These are phyloP conservation scores for Phoenoteleia sp. DNA, from an alignment of 2,888 invertebrate species.

Conservation along the genomic window DNA sequence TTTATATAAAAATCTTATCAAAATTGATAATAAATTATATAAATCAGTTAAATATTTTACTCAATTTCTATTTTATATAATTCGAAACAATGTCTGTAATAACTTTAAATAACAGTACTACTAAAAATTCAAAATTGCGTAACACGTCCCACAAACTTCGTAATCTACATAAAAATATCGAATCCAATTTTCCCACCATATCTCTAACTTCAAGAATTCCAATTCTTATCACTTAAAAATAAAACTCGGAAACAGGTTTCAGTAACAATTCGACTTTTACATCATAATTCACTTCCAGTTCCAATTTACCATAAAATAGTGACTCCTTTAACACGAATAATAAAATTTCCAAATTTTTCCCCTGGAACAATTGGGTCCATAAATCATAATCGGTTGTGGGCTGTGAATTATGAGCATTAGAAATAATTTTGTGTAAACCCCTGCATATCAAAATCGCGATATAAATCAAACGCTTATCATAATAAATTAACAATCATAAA, in stretches of 20 bases:
- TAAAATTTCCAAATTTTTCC: slow-evolving; percentile 11
- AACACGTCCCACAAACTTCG: not conserved
- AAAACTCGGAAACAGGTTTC: slow-evolving; percentile 28
- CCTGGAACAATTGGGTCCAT: slow-evolving; percentile 22
- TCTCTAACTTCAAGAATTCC: not conserved
- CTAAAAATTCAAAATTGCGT: not conserved
- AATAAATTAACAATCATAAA: slow-evolving; percentile 38
- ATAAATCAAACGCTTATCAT: slow-evolving; percentile 56
- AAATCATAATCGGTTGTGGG: slow-evolving; percentile 39
- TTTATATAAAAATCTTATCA: no score
- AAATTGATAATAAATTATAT: no score
- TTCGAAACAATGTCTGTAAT: no score
- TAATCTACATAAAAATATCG: not conserved
- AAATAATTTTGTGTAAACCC: not conserved
- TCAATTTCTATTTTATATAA: no score
- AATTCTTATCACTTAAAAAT: slow-evolving; percentile 26
- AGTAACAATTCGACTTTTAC: slow-evolving; percentile 6
- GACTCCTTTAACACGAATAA: not conserved
- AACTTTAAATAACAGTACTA: no score
- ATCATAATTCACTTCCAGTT: slow-evolving; percentile 11
- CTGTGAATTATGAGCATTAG: slow-evolving; percentile 21
- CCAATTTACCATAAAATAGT: not conserved
- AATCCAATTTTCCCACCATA: not conserved
- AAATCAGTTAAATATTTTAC: no score
- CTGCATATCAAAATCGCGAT: not conserved